Evolutionary conservation across 2,888 invertebrate genomes (phyloP).

Genomic region (Philereme vetulata): DNA sequence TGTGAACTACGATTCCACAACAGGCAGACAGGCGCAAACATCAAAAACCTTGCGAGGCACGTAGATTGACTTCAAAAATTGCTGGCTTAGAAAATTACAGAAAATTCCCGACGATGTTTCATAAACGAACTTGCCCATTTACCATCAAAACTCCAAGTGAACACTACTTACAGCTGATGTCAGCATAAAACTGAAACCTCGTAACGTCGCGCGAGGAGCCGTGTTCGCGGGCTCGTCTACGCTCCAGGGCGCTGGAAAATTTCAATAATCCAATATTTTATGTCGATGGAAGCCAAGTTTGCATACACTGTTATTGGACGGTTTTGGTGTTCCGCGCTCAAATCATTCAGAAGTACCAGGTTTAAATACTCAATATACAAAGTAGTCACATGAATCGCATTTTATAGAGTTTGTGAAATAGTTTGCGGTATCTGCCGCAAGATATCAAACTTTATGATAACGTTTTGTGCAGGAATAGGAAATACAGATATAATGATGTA

Average conservation of each 20-base stretch:
- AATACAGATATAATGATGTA: no score
- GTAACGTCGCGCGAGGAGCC: constrained; percentile 37
- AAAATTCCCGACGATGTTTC: not conserved
- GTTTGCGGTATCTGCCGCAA: no score
- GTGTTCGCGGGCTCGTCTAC: constrained; percentile 44
- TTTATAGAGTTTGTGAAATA: no score
- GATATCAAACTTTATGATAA: no score
- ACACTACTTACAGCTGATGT: constrained; percentile 47
- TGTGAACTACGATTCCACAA: no score
- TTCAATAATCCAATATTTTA: constrained; percentile 67
- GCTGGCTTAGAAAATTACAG: not conserved
- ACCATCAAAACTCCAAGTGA: constrained; percentile 1
- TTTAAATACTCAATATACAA: not conserved
- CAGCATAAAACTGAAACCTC: constrained; percentile 29
- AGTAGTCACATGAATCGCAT: no score
- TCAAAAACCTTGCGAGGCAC: no score
- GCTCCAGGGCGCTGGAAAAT: constrained; percentile 61
- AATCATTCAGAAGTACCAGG: constrained; percentile 5
- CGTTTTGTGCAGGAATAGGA: no score
- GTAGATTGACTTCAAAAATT: no score
- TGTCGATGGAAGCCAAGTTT: constrained; percentile 50
- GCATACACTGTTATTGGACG: constrained; percentile 59
- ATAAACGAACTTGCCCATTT: not conserved
- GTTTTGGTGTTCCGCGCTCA: constrained; percentile 52
- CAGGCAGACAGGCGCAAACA: no score